These are phyloP conservation scores for Plagodis dolabraria DNA, from an alignment of 2,888 invertebrate species.

Conservation along the genomic window DNA sequence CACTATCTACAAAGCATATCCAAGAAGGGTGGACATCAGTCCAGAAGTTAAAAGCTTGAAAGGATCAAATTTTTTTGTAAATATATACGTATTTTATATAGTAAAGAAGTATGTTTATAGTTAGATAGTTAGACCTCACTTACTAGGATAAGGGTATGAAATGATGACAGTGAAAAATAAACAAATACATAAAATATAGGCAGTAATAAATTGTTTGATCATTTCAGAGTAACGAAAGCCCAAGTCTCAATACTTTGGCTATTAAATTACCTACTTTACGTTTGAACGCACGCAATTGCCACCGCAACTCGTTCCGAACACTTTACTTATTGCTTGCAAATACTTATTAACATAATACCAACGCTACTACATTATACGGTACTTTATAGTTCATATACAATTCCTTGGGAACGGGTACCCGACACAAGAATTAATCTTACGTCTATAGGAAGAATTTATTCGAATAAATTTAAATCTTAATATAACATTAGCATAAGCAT, in stretches of 20 bases:
- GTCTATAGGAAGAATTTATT: constrained; percentile 36
- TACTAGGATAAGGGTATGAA: no score
- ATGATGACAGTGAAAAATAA: no score
- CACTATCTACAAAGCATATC: no score
- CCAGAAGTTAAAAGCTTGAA: no score
- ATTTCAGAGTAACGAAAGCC: constrained; percentile 4
- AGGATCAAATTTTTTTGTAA: no score
- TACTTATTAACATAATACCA: constrained; percentile 37
- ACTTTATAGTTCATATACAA: constrained; percentile 27
- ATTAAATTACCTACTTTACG: constrained; percentile 12
- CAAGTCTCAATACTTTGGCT: constrained; percentile 12
- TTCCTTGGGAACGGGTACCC: constrained; percentile 37
- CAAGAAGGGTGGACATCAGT: no score
- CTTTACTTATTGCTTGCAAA: constrained; percentile 35
- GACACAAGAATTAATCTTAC: constrained; percentile 35
- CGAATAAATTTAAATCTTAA: constrained; percentile 52
- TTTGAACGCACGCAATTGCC: constrained; percentile 19
- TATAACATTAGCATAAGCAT: constrained; percentile 58
- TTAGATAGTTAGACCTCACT: no score
- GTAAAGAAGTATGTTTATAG: no score
- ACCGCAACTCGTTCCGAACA: constrained; percentile 18
- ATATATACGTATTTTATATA: no score
- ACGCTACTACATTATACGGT: constrained; percentile 31
- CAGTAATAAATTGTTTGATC: not conserved
- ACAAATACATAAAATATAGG: no score